A percentile compares a stretch with the other conserved stretches of the same genome.
These are phyloP conservation scores for Nephrotoma guestfalica DNA, from an alignment of 2,888 invertebrate species.

Conservation along the genomic window DNA sequence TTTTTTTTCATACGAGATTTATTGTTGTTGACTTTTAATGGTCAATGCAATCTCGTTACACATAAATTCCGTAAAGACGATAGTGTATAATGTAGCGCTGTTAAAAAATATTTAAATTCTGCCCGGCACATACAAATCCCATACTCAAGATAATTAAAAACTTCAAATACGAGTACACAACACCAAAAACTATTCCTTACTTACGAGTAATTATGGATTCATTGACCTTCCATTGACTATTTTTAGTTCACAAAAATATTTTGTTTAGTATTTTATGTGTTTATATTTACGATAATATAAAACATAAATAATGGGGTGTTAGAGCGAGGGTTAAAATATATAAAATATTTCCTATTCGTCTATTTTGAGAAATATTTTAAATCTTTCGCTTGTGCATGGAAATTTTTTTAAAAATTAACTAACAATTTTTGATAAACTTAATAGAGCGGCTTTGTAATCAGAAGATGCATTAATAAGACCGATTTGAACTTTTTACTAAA, in stretches of 20 bases:
- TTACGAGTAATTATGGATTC: background rate
- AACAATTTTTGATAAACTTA: too few relatives aligned
- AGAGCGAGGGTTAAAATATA: background rate
- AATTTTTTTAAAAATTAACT: background rate
- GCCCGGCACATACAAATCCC: too few relatives aligned
- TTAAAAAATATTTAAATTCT: too few relatives aligned
- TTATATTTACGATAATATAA: background rate
- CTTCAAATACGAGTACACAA: too few relatives aligned
- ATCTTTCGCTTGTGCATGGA: background rate
- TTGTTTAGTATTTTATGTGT: background rate
- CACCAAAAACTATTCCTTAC: too few relatives aligned
- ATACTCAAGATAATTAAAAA: too few relatives aligned
- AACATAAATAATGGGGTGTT: background rate
- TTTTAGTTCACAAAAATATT: background rate
- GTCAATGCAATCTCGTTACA: background rate
- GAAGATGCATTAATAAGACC: too few relatives aligned
- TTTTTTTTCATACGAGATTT: background rate
- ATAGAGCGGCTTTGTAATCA: too few relatives aligned
- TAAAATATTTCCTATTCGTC: background rate
- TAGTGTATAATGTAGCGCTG: too few relatives aligned
- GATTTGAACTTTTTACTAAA: too few relatives aligned
- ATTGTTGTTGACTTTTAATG: background rate
- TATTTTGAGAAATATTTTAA: background rate
- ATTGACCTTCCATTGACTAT: background rate
- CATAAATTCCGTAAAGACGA: too few relatives aligned